Percentiles rank a stretch among this genome's conserved stretches.
These are phyloP conservation scores for Porphyrio hochstetteri DNA, from an alignment of 2,113 vertebrate genomes.

Conservation along the genomic window DNA sequence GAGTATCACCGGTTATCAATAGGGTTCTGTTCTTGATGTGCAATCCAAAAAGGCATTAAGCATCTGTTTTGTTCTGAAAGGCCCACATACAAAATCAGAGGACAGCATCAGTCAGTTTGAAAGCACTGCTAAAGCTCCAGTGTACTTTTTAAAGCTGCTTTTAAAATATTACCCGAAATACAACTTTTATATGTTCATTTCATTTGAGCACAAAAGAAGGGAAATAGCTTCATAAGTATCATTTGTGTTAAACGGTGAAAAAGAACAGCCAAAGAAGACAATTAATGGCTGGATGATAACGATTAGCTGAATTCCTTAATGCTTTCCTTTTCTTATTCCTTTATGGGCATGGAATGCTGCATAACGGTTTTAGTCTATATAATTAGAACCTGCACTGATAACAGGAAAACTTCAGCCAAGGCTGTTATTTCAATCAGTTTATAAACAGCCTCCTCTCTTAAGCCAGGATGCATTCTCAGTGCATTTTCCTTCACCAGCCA, in stretches of 20 bases:
- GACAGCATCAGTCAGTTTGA: background rate
- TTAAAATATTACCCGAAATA: background rate
- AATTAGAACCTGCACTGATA: slow-evolving; percentile 64
- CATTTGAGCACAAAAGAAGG: background rate
- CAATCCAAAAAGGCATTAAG: background rate
- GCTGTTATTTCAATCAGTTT: slow-evolving; percentile 39
- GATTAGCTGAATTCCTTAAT: slow-evolving; percentile 32
- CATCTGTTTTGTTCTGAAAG: background rate
- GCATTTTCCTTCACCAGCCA: background rate
- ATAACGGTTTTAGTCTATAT: slow-evolving; percentile 46
- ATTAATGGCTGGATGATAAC: slow-evolving; percentile 20
- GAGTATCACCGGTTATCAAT: background rate
- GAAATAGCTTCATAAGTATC: background rate
- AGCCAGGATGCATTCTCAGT: background rate
- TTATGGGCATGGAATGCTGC: slow-evolving; percentile 58
- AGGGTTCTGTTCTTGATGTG: background rate
- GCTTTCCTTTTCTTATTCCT: slow-evolving; percentile 35
- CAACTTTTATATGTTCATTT: background rate
- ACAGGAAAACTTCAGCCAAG: slow-evolving; percentile 56
- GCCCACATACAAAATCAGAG: background rate
- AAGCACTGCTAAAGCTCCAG: background rate
- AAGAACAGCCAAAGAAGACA: slow-evolving; percentile 18
- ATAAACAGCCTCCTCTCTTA: slow-evolving; percentile 12
- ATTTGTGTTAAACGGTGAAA: background rate
- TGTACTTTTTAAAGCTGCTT: background rate